These are phyloP conservation scores for Lutjanus argentimaculatus DNA, from an alignment of 2,797 vertebrate genomes.

Conservation along the genomic window DNA sequence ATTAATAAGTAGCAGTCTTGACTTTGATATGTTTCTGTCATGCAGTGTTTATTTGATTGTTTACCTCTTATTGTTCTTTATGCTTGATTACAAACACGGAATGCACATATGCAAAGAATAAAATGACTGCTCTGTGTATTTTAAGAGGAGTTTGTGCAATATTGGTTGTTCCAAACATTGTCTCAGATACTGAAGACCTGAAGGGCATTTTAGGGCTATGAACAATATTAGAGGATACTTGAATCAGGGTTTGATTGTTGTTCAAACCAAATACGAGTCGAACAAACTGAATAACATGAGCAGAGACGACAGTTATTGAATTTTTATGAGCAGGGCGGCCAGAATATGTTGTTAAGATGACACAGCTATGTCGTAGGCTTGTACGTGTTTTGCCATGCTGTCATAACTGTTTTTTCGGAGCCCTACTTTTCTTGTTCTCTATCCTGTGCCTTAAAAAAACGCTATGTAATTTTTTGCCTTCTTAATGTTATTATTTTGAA, in stretches of 20 bases:
- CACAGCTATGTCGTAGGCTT: constrained; percentile 46
- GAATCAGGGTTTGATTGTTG: constrained; percentile 60
- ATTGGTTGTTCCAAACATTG: constrained; percentile 48
- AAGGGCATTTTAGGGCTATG: constrained; percentile 73
- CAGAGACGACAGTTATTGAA: constrained; percentile 39
- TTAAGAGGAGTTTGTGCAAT: constrained; percentile 72
- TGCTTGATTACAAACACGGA: constrained; percentile 67
- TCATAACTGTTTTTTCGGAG: constrained; percentile 63
- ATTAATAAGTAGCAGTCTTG: constrained; percentile 64
- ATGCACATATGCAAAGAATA: constrained; percentile 73
- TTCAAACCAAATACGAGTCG: constrained; percentile 52
- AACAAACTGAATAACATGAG: constrained; percentile 33
- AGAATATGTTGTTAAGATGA: constrained; percentile 42
- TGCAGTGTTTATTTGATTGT: constrained; percentile 74
- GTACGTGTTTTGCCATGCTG: constrained; percentile 68
- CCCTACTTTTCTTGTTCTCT: constrained; percentile 69
- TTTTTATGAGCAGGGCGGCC: constrained; percentile 56
- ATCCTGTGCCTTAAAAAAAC: constrained; percentile 86
- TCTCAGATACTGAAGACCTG: constrained; percentile 40
- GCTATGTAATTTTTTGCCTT: constrained; percentile 76
- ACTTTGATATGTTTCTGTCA: constrained; percentile 63
- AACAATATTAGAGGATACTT: constrained; percentile 65
- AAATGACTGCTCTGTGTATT: constrained; percentile 60
- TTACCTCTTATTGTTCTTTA: constrained; percentile 63
- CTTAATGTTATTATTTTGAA: constrained; percentile 76